Base-by-base conservation (phyloP, 2,113 vertebrate species). In the Dicerorhinus sumatrensis region DNA sequence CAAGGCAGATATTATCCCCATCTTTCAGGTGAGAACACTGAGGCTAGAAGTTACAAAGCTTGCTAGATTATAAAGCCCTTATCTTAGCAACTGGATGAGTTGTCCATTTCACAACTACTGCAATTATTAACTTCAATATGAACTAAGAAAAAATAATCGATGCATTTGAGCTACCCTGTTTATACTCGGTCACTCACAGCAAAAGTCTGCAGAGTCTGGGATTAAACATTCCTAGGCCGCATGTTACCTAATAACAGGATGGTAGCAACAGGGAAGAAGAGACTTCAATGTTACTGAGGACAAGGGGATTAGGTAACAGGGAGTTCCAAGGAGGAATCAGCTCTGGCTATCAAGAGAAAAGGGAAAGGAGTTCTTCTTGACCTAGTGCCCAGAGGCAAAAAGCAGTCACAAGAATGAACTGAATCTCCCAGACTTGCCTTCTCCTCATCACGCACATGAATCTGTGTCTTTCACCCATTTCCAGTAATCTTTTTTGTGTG, bases 91-190 rank as follows among this genome's bases (percentile, higher is more conserved):
- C 84, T 51, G 62, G 31, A 51, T n/a, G n/a, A 70, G 48, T 3
- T 84, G 54, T 56, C 39, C 54, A 65, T 39, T 95, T 73, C 54
- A 46, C 67, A 91, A 91, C 60, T 54, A 90, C 58, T 56, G 25
- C 81, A 96, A 94, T 75, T 39, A 81, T 88, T 83, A 80, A 88
- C n/a, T 90, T 85, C 42, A 67, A 25, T 91, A 89, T 60, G 58
- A 95, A 67, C 27, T 62, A 33, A 51, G 84, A 17, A 72, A 83
- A 77, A 89, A 33, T 29, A 73, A 70, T 58, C 18, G 17, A 11
- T 62, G 56, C 16, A 85, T 81, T 76, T 81, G 48, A 96, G 18
- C 39, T 29, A 92, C 39, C 10, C 67, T 85, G n/a, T 81, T 92
- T 75, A 79, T 39, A 75, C 11, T 58, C 23, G 25, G 42, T 60